Base-by-base conservation (phyloP, 1,140 invertebrate species). In the Kradibia gibbosae region DNA sequence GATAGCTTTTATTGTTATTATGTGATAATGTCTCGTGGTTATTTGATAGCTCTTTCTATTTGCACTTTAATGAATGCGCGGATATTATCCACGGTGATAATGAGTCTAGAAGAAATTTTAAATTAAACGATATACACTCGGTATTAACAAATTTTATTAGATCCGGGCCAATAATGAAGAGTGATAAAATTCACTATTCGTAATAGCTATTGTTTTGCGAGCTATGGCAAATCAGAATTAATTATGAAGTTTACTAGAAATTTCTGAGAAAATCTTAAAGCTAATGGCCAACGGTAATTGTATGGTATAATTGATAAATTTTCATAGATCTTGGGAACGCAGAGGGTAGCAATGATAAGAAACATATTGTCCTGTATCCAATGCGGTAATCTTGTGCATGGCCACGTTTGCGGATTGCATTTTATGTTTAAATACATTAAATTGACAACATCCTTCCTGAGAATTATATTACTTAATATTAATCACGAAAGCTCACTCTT, bases 401-500 rank as follows among this genome's bases (percentile, higher is more conserved):
- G 76, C 53, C 76, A 70, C 62, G 76, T 78, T 78, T 67, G 22
- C 17, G 50, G 75, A 78, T 78, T 78, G 36, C 42, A 48, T 73
- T 53, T 53, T 34, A 62, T 17, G 60, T 34, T 34, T 11, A 17
- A 62, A 62, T 60, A 62, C 60, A 34, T 34, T 28, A 34, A 53
- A 55, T 22, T 34, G 48, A 74, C 48, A 62, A 62, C 28, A 36
- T 28, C 7, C 25, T 13, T n/a, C 11, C 25, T 31, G 13, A 60
- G 25, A 31, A 2, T 60, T 1, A 31, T 60, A 17, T 13, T 60
- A 31, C 2, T 28, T 28, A 1, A 28, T 7, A n/a, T 60, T 60
- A 60, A 28, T n/a, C 31, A 60, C 17, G 15, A 8, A 60, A 31
- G 25, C 2, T n/a, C 2, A 31, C 1, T 31, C 25, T 60, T 1